A percentile compares a stretch with the other conserved stretches of the same genome.
Conservation (phyloP, 2,797 vertebrate genomes). For the Anguilla megastoma region DNA sequence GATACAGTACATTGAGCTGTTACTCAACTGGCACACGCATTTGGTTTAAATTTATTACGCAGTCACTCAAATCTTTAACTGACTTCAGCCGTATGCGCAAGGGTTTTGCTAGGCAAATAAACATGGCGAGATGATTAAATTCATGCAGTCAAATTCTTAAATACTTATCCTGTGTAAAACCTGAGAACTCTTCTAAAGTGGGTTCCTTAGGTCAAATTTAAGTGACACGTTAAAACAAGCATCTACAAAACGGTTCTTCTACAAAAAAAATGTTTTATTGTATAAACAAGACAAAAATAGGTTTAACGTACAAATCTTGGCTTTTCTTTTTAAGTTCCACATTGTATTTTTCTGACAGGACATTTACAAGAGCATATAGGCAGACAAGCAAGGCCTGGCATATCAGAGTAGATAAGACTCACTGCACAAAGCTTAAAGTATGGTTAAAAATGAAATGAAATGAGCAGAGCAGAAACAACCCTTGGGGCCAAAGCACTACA, state of each 20-base stretch:
- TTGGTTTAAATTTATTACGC: not conserved
- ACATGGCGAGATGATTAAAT: not conserved
- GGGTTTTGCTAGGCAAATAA: not conserved
- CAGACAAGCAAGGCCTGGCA: not conserved
- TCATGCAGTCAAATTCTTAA: not conserved
- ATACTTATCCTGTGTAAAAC: not conserved
- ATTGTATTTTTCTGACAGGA: conserved; percentile 35
- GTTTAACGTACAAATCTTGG: conserved; percentile 59
- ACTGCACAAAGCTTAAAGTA: conserved; percentile 22
- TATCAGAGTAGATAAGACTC: not conserved
- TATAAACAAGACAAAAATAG: conserved; percentile 46
- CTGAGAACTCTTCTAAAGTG: not conserved
- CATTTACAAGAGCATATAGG: conserved; percentile 32
- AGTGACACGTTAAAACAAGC: not conserved
- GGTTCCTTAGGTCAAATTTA: not conserved
- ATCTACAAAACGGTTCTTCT: conserved; percentile 7
- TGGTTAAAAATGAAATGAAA: conserved; percentile 17
- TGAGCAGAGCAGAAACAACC: conserved; percentile 15
- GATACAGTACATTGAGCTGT: not conserved
- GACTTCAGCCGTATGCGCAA: not conserved
- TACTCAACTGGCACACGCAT: not conserved
- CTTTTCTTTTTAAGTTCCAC: conserved; percentile 48
- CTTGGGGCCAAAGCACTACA: conserved; percentile 24
- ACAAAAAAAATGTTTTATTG: conserved; percentile 64
- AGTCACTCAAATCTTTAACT: not conserved